Evolutionary conservation across 1,140 invertebrate species (phyloP), one percentile per base, ranked within the genome.

Genomic region (Cyphomyrmex costatus): DNA sequence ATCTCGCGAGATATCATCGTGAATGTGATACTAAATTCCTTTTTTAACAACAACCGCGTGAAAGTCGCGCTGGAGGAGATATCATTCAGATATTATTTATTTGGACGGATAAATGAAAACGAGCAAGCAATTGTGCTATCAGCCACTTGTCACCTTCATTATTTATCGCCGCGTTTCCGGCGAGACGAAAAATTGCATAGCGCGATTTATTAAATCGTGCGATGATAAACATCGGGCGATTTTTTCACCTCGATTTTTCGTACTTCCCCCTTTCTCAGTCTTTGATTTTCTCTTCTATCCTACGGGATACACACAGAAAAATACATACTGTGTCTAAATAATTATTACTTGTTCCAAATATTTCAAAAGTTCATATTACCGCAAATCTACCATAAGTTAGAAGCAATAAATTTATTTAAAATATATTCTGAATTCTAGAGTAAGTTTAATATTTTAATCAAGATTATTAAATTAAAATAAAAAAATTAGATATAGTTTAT

Each of bases 1-100:
- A 42, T 63, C 74, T 49, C 61, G 77, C 27, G 77, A 80, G 65
- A 82, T 82, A 36, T 60, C 66, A 71, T 82, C 19, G 66, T 36
- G 78, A 71, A 71, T 58, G 65, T n/a, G 65, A 82, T 60, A 0
- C 36, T 58, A 33, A 73, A 82, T 60, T 68, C 36, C 30, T 46
- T 42, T 73, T 71, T 36, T 3, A n/a, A 21, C 61, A 70, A 58
- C 78, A 21, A 58, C 27, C 33, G 79, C 79, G 79, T 71, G 79
- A 82, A 82, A 82, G 79, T 71, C 79, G 33, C 33, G 51, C 8
- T 51, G 33, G 0, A 5, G 14, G 79, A 27, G 51, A 82, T 68
- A 68, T 73, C 56, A 82, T 60, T 30, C 53, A 24, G 53, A 58
- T n/a, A 53, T 71, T 71, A 82, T 82, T 71, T 71, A 60, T 58